Conservation (phyloP, 2,797 vertebrate species). For the Sebastes diaconus region DNA sequence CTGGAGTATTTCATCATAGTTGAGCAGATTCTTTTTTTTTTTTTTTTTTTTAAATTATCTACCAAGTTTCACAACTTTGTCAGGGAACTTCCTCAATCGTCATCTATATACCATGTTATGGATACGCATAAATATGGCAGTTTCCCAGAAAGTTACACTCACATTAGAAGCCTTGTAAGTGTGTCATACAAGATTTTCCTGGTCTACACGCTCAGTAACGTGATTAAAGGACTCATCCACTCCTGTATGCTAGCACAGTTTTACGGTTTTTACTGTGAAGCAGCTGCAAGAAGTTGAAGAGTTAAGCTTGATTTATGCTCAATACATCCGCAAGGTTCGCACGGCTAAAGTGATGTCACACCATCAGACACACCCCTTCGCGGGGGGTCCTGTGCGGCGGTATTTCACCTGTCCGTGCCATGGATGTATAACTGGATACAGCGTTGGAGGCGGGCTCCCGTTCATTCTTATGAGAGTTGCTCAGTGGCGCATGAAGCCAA, state of each 20-base stretch:
- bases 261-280: neutral
- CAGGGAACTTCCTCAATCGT: neutral
- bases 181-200: neutral
- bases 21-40: neutral
- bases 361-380: too few species aligned
- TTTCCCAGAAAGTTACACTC: neutral
- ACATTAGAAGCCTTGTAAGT: neutral
- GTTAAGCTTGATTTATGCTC: neutral
- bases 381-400: too few species aligned
- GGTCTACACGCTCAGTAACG: neutral
- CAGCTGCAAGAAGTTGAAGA: neutral
- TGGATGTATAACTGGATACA: too few species aligned
- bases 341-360: too few species aligned
- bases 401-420: too few species aligned
- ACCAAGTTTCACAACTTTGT: slow-evolving; percentile 19
- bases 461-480: too few species aligned
- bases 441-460: too few species aligned
- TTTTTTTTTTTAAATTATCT: neutral
- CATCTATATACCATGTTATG: neutral
- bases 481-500: too few species aligned
- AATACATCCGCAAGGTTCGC: too few species aligned
- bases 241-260: neutral
- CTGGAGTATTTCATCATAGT: slow-evolving; percentile 46
- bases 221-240: neutral
- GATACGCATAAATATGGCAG: neutral